Conservation (phyloP, 2,888 invertebrate species). For the Julus scanicus region DNA sequence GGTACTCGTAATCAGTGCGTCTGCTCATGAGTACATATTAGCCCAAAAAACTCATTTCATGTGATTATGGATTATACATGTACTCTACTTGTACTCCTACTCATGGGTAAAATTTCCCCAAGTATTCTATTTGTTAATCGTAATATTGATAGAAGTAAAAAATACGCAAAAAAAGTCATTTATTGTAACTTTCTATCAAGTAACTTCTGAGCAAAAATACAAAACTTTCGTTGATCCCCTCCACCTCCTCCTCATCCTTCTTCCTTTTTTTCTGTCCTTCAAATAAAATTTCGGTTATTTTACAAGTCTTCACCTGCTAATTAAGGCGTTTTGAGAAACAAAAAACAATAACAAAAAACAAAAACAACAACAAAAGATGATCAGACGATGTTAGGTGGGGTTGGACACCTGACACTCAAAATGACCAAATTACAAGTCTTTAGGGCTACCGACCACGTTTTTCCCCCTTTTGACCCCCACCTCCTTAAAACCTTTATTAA, state of each 20-base stretch:
- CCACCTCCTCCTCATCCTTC: no score
- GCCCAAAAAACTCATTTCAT: no score
- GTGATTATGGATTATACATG: no score
- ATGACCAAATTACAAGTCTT: slow-evolving; percentile 1
- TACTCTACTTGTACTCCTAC: no score
- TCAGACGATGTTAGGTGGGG: not conserved
- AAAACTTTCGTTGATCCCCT: not conserved
- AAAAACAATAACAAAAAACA: not conserved
- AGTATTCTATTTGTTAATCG: no score
- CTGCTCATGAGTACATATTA: no score
- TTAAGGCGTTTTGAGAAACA: slow-evolving; percentile 2
- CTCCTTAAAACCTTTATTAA: not conserved
- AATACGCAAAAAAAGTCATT: not conserved
- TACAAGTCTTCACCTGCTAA: not conserved
- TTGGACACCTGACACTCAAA: not conserved
- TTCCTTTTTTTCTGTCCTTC: not conserved
- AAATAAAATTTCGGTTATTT: slow-evolving; percentile 31
- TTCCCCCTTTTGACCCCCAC: not conserved
- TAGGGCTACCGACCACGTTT: not conserved
- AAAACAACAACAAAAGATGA: not conserved
- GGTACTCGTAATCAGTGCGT: no score
- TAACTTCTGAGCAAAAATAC: not conserved
- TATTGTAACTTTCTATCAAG: not conserved
- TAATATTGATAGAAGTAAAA: no score
- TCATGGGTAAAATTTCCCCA: no score